Base-by-base conservation (phyloP, 1,140 invertebrate genomes). In the Dendroctonus ponderosae region DNA sequence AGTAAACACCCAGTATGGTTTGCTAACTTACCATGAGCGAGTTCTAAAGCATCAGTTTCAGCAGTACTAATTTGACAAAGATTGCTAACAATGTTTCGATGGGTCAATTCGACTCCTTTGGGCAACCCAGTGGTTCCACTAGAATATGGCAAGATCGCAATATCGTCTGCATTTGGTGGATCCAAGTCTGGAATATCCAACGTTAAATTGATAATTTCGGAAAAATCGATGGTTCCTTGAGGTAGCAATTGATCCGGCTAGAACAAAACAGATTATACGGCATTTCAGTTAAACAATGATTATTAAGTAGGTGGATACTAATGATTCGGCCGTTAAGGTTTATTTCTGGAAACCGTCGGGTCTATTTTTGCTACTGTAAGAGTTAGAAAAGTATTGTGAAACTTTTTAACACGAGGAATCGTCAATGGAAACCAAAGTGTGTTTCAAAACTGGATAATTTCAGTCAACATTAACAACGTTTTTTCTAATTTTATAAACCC, bases 51-150 rank as follows among this genome's bases (percentile, higher is more conserved):
- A 41, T 64, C 58, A 5, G 70, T 38, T n/a, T 67, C 62, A 46
- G 71, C 41, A 50, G 49, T 26, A 9, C 0, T 4, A 0, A 63
- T 11, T 76, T 82, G 80, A 6, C 40, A 8, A 6, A 81, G 6
- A 72, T 87, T 88, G 2, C 82, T 76, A 26, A 83, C 73, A 48
- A 87, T 77, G 75, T 87, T 88, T 46, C 73, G 80, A 76, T 96
- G 89, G 0, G 89, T 89, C 0, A 94, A 75, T 80, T 92, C 85
- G 0, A 95, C 93, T 38, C 91, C 93, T 84, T 96, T 96, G 7
- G 94, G 93, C 52, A 91, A 74, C 11, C 94, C 93, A 26, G 92
- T 96, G 5, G 93, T 96, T n/a, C 93, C 93, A 76, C 92, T 94
- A 0, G 92, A 89, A 78, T 85, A 89, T 12, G 85, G 84, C 60